phyloP scores from a whole-genome alignment of 1,140 invertebrate species.

The Oedothorax gibbosus region DNA sequence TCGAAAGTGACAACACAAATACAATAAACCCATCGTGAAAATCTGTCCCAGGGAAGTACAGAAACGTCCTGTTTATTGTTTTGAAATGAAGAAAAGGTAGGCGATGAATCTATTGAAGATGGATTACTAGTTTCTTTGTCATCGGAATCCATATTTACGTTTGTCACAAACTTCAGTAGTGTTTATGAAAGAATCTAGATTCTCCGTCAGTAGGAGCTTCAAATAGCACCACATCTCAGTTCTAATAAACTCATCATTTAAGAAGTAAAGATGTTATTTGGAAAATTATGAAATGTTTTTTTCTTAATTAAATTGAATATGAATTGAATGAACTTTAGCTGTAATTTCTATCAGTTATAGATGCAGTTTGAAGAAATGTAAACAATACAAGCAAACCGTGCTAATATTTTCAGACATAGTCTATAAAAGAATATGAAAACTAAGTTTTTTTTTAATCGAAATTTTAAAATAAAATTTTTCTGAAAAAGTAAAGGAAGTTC shows the following conservation, averaged over 20 bases:
- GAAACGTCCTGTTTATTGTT: constrained; percentile 19
- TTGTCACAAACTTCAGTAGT: neutral
- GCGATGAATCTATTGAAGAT: neutral
- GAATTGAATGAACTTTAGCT: too few species aligned
- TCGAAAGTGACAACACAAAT: constrained; percentile 98
- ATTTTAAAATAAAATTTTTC: too few species aligned
- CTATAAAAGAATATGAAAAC: too few species aligned
- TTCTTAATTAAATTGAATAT: too few species aligned
- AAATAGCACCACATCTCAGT: neutral
- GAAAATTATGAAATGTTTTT: too few species aligned
- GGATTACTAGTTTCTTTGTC: neutral
- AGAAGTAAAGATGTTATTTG: neutral
- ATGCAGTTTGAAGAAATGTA: too few species aligned
- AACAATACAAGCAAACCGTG: too few species aligned
- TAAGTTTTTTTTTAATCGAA: too few species aligned
- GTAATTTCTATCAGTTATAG: too few species aligned
- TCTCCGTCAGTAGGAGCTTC: neutral
- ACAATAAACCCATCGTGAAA: constrained; percentile 94
- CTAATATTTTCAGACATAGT: too few species aligned
- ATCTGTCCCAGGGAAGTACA: constrained; percentile 73
- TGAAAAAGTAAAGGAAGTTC: too few species aligned
- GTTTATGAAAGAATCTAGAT: neutral
- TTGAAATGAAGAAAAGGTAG: constrained; percentile 9
- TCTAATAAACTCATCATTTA: neutral
- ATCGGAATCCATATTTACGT: constrained; percentile 5